These are phyloP conservation scores for Pachyrhynchus sulphureomaculatus DNA, from an alignment of 1,140 invertebrate species.

Conservation along the genomic window DNA sequence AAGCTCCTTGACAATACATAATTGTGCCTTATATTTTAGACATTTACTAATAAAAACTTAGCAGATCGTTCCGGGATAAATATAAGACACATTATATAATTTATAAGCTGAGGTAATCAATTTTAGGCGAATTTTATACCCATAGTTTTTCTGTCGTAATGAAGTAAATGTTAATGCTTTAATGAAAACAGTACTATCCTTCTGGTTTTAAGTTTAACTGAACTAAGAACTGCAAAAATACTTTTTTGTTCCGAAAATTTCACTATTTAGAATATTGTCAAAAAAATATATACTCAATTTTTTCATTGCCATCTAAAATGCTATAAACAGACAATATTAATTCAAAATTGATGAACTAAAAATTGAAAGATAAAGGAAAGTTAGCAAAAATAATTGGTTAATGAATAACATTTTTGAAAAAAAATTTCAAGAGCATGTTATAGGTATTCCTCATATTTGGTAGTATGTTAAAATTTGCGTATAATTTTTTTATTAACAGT, in stretches of 20 bases:
- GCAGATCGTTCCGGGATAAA: no score
- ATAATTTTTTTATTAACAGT: no score
- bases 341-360: no score
- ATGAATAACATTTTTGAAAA: not conserved
- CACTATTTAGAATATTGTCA: not conserved
- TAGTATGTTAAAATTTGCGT: not conserved
- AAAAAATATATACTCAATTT: not conserved
- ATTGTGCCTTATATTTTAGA: conserved; percentile 4
- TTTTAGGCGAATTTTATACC: conserved; percentile 17
- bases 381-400: no score
- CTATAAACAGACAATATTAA: no score
- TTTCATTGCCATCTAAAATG: no score
- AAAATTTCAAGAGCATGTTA: not conserved
- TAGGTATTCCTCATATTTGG: conserved; percentile 19
- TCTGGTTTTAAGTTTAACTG: not conserved
- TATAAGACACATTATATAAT: conserved; percentile 7
- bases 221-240: not conserved
- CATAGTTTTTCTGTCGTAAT: not conserved
- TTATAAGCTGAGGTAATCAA: not conserved
- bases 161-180: no score
- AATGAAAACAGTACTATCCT: conserved; percentile 1
- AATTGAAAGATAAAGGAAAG: no score
- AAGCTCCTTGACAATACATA: not conserved
- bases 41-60: no score
- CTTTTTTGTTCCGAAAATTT: not conserved